Percentiles rank a stretch among this genome's conserved stretches.
These are phyloP conservation scores for Rhimphoctona megacephalus DNA, from an alignment of 2,888 invertebrate species.

Conservation along the genomic window DNA sequence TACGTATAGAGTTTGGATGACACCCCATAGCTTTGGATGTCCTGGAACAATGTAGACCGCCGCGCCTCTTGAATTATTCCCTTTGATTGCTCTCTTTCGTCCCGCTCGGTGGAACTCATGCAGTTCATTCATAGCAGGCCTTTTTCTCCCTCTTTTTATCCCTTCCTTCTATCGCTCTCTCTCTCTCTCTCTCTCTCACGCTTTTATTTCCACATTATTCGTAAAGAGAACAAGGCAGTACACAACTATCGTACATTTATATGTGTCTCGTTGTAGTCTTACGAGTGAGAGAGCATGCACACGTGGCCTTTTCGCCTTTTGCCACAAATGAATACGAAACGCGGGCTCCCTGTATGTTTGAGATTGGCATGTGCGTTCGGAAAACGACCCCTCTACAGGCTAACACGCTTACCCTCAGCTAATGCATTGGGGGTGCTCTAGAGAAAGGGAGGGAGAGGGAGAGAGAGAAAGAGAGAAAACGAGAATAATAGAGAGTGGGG, in stretches of 20 bases:
- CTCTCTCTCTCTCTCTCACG: not conserved
- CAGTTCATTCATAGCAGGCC: conserved; percentile 63
- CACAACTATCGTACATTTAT: conserved; percentile 17
- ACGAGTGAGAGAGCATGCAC: conserved; percentile 34
- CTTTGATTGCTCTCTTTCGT: conserved; percentile 85
- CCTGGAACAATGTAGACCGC: conserved; percentile 81
- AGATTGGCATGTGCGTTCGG: conserved; percentile 21
- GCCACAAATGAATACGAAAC: conserved; percentile 54
- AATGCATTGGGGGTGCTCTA: conserved; percentile 60
- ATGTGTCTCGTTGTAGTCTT: conserved; percentile 45
- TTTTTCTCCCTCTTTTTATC: conserved; percentile 50
- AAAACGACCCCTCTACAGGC: conserved; percentile 30
- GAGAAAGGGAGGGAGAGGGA: conserved; percentile 20
- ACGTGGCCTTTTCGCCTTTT: conserved; percentile 55
- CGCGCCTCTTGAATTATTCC: conserved; percentile 84
- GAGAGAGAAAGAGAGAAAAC: not conserved
- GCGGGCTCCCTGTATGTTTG: conserved; percentile 30
- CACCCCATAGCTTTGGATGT: conserved; percentile 40
- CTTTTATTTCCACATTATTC: conserved; percentile 25
- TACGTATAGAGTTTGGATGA: conserved; percentile 9
- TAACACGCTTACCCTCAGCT: conserved; percentile 46
- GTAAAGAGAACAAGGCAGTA: conserved; percentile 27
- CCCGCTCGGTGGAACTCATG: conserved; percentile 73
- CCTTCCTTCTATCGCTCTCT: not conserved
- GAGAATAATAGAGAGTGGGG: too few species aligned